A percentile compares a stretch with the other conserved stretches of the same genome.
These are phyloP conservation scores for Physocephala rufipes DNA, from an alignment of 2,888 invertebrate species.

Conservation along the genomic window DNA sequence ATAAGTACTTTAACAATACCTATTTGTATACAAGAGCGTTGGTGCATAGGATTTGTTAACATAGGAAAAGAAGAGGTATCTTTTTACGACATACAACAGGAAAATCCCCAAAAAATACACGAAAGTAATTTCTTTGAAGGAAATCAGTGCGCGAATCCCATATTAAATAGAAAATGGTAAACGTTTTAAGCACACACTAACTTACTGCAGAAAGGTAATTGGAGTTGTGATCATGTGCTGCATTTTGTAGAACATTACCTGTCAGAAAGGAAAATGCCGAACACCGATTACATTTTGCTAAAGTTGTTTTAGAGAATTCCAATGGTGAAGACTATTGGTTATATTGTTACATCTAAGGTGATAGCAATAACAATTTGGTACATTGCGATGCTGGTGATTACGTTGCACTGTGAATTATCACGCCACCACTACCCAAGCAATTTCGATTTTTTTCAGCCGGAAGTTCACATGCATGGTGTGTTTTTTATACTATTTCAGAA, in stretches of 20 bases:
- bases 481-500: too few species aligned
- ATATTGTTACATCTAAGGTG: constrained; percentile 1
- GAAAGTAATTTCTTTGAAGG: constrained; percentile 6
- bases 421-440: constrained; percentile 5
- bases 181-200: neutral
- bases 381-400: neutral
- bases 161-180: neutral
- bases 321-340: constrained; percentile 6
- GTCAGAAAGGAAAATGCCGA: neutral
- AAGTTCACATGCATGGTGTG: too few species aligned
- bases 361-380: neutral
- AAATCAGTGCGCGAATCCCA: neutral
- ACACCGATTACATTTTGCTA: neutral
- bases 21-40: neutral
- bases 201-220: neutral
- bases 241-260: neutral
- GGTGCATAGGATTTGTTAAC: neutral
- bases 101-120: neutral
- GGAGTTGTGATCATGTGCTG: constrained; percentile 4
- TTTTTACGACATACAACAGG: neutral
- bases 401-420: constrained; percentile 1
- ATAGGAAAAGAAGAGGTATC: neutral
- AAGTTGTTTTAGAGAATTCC: neutral
- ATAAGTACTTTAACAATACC: neutral
- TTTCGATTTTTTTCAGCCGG: too few species aligned